Conservation (phyloP, 2,113 vertebrate species). For the Phyllostomus hastatus region DNA sequence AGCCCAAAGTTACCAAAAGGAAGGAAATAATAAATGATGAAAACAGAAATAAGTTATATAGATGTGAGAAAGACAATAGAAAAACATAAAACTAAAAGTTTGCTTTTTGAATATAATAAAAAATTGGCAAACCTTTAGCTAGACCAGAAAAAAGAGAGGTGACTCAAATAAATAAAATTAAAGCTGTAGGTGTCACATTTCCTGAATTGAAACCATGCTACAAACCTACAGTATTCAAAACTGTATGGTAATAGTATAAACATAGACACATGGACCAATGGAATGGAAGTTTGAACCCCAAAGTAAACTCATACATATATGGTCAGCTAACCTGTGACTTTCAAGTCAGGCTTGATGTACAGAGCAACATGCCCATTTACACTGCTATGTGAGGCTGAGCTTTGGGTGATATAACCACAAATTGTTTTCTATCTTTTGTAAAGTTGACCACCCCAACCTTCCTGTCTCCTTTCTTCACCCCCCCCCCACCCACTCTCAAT, state of each 20-base stretch:
- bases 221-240: not conserved
- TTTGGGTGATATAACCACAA: not conserved
- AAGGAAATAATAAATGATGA: not conserved
- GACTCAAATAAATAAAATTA: not conserved
- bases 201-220: not conserved
- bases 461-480: too few relatives aligned
- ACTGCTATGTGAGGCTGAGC: not conserved
- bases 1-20: not conserved
- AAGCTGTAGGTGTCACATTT: not conserved
- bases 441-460: not conserved
- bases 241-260: not conserved
- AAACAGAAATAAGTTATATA: not conserved
- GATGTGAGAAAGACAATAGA: not conserved
- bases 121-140: not conserved
- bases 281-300: not conserved
- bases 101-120: not conserved
- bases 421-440: not conserved
- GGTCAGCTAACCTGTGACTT: not conserved
- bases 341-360: not conserved
- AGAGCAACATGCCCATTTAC: not conserved
- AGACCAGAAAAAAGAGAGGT: not conserved
- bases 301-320: not conserved
- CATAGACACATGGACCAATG: not conserved
- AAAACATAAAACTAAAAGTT: not conserved
- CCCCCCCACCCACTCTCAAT: not conserved